A percentile compares a stretch with the other conserved stretches of the same genome.
Conservation (phyloP, 2,888 invertebrate species). For the Keiferia lycopersicella region DNA sequence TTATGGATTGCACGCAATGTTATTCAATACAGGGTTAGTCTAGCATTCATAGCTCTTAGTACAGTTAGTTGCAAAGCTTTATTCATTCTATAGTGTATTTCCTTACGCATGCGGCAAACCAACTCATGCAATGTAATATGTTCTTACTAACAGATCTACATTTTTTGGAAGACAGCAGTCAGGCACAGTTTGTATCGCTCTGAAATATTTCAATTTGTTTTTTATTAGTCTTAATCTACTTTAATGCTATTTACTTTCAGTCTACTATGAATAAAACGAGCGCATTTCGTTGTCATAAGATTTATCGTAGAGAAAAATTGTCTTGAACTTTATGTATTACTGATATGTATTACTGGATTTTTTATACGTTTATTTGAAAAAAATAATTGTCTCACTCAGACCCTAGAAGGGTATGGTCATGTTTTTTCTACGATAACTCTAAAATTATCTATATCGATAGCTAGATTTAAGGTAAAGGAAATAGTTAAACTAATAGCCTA, state of each 20-base stretch:
- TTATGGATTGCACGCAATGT: not conserved
- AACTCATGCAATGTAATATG: constrained; percentile 63
- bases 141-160: constrained; percentile 81
- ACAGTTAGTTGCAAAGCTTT: constrained; percentile 1
- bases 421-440: no score
- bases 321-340: no score
- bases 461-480: no score
- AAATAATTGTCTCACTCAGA: no score
- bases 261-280: no score
- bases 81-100: not conserved
- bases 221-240: constrained; percentile 43
- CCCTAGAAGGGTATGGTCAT: no score
- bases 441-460: no score
- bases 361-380: no score
- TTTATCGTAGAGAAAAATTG: no score
- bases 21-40: constrained; percentile 22
- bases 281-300: no score
- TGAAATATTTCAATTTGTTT: constrained; percentile 60
- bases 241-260: not conserved
- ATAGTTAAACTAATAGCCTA: no score
- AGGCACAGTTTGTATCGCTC: constrained; percentile 77
- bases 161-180: constrained; percentile 79
- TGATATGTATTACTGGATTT: no score
- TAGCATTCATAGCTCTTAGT: constrained; percentile 1
- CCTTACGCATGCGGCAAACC: constrained; percentile 23